Evolutionary conservation across 2,888 invertebrate genomes (phyloP), one percentile per base, ranked within the genome.

Genomic region (Temnothorax unifasciatus): DNA sequence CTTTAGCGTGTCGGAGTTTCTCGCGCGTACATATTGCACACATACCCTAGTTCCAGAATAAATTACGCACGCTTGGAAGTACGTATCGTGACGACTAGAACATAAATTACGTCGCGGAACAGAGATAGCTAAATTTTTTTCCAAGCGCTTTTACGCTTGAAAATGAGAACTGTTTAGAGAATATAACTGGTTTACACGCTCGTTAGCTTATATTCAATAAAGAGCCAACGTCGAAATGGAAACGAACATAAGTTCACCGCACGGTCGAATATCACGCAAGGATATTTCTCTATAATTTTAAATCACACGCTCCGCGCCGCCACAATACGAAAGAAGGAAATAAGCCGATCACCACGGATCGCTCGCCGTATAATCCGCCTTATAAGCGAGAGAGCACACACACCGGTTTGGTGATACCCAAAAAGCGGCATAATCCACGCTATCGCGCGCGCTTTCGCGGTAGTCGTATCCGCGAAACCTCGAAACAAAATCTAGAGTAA

Each of bases 401-500:
- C 79, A 34, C 57, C 47, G 6, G 34, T 34, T 47, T 47, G 77
- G 54, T 44, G 71, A 68, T 69, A 77, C 18, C 18, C 57, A 71
- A 79, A 79, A 79, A 59, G 21, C 34, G 13, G 38, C 59, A 44
- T 73, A 21, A 50, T 38, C 47, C 79, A 9, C 59, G 44, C 73
- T 47, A 71, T 79, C 47, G 69, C 29, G 29, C 29, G 29, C 57
- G 44, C 34, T 69, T 21, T 41, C 57, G 29, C 54, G 15, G 21
- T n/a, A 69, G 54, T 44, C 71, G 34, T 47, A 11, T 5, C n/a
- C 57, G 68, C 52, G 41, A 69, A 69, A 77, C 25, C 79, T 29
- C 79, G 59, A 73, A 59, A 73, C 38, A 59, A 81, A 81, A 61
- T 61, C 47, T 61, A 25, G 15, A 79, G 25, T 59, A 69, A 79